Percentiles rank a stretch among this genome's conserved stretches.
These are phyloP conservation scores for Clarias fuscus DNA, from an alignment of 2,797 vertebrate genomes.

Conservation along the genomic window DNA sequence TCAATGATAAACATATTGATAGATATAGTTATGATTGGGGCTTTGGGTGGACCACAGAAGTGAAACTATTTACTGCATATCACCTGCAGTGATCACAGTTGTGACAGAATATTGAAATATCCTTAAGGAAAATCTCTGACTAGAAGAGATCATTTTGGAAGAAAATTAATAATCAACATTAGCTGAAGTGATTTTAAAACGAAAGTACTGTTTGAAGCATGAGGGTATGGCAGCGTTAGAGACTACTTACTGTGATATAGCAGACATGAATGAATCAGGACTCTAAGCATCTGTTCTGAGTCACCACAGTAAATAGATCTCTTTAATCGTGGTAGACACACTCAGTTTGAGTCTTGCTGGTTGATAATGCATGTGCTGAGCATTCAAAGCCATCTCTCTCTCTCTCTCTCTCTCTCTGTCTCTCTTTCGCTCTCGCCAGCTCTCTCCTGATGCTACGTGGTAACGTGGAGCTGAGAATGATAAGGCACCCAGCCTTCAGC, in stretches of 20 bases:
- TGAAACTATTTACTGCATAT: background rate
- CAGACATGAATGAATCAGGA: conserved; percentile 23
- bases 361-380: conserved; percentile 23
- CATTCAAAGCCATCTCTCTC: conserved; percentile 30
- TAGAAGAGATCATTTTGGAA: background rate
- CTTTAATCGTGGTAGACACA: conserved; percentile 30
- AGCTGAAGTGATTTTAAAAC: background rate
- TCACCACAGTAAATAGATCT: conserved; percentile 30
- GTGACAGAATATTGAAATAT: background rate
- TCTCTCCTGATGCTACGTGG: conserved; percentile 80
- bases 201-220: background rate
- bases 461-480: conserved; percentile 84
- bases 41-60: too few species aligned
- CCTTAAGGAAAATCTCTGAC: background rate
- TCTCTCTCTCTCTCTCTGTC: conserved; percentile 17
- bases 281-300: conserved; percentile 31
- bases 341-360: conserved; percentile 34
- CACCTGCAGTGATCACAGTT: too few species aligned
- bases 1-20: too few species aligned
- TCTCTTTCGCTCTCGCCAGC: conserved; percentile 53
- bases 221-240: background rate
- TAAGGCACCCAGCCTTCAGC: conserved; percentile 73
- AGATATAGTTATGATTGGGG: background rate
- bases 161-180: background rate
- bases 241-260: background rate